These are phyloP conservation scores for Athene cunicularia DNA, from an alignment of 2,113 vertebrate species.

Conservation along the genomic window DNA sequence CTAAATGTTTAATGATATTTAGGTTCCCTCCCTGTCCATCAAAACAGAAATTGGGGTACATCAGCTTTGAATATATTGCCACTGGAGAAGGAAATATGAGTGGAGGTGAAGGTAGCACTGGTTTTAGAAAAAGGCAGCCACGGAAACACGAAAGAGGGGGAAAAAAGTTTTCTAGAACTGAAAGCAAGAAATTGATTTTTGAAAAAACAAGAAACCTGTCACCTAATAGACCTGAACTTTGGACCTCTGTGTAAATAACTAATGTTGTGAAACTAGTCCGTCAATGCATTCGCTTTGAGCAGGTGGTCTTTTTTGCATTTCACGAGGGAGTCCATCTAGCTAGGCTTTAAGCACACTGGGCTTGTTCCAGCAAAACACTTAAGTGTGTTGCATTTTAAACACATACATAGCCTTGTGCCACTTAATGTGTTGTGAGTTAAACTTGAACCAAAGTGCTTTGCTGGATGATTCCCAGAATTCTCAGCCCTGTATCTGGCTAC, in stretches of 20 bases:
- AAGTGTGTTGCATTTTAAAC: background rate
- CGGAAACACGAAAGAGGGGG: rapidly evolving
- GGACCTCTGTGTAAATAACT: background rate
- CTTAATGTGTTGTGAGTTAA: background rate
- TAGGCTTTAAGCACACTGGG: background rate
- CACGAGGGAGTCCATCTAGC: background rate
- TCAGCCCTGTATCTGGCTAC: background rate
- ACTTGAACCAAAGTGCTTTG: background rate
- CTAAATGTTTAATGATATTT: background rate
- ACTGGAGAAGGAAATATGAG: background rate
- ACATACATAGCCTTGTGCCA: background rate
- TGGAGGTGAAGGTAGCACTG: background rate
- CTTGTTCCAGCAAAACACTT: background rate
- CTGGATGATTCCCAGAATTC: background rate
- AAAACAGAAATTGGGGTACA: background rate
- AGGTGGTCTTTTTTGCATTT: background rate
- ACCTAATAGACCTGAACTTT: background rate
- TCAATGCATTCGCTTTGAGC: background rate
- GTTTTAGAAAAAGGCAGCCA: background rate
- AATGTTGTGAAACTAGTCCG: background rate
- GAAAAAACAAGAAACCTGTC: background rate
- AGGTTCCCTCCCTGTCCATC: background rate
- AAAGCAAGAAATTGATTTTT: background rate
- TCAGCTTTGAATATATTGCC: background rate
- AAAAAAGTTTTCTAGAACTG: background rate